phyloP scores from a whole-genome alignment of 2,113 vertebrate species.

The Lynx canadensis region DNA sequence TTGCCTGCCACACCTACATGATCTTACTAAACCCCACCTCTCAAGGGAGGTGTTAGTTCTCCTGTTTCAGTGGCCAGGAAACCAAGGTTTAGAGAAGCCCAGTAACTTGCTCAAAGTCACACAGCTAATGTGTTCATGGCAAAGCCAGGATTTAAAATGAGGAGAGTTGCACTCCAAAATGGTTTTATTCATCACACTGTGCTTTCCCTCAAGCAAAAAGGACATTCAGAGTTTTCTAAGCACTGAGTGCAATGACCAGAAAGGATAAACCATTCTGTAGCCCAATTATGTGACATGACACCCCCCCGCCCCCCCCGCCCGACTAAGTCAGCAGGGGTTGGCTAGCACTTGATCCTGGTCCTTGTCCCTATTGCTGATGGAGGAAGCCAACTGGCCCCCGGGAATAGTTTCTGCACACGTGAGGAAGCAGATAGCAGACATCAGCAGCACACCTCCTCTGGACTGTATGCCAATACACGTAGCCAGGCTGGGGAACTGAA shows the following conservation, averaged over 20 bases:
- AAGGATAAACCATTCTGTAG: background rate
- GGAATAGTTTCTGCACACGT: background rate
- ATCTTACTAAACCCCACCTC: background rate
- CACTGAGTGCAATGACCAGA: background rate
- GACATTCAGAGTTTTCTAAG: background rate
- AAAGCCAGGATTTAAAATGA: background rate
- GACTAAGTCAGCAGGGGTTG: background rate
- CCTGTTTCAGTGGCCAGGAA: background rate
- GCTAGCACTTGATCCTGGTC: background rate
- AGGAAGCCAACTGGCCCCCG: background rate
- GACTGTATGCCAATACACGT: background rate
- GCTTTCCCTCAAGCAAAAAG: background rate
- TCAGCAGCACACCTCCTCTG: background rate
- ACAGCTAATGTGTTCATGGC: background rate
- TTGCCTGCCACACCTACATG: background rate
- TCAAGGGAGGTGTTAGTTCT: background rate
- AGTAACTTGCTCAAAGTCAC: background rate
- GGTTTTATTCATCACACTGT: background rate
- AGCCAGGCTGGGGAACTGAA: background rate
- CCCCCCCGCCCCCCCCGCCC: too few species aligned
- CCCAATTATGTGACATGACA: background rate
- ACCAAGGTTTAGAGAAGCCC: background rate
- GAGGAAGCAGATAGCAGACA: background rate
- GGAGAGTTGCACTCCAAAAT: background rate
- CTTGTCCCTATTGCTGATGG: background rate